A percentile compares a stretch with the other conserved stretches of the same genome.
phyloP scores from a whole-genome alignment of 2,113 vertebrate genomes.

The Gopherus flavomarginatus region DNA sequence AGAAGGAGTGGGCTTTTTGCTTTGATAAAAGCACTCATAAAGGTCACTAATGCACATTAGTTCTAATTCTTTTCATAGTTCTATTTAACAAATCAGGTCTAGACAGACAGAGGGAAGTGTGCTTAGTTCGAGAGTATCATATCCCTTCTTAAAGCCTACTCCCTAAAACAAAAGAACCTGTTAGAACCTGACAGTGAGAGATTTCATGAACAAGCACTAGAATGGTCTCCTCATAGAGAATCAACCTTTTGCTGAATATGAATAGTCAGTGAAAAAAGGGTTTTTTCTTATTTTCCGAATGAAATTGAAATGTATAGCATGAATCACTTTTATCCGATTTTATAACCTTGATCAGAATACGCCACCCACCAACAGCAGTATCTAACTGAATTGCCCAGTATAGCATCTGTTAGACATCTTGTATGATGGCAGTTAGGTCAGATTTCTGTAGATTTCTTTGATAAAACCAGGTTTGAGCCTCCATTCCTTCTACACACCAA shows the following conservation, averaged over 20 bases:
- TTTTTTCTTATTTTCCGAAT: neutral
- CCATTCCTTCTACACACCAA: neutral
- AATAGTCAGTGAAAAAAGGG: neutral
- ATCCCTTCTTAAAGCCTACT: neutral
- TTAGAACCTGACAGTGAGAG: neutral
- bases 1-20: neutral
- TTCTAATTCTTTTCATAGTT: neutral
- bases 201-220: neutral
- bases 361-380: rapidly evolving
- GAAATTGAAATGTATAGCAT: neutral
- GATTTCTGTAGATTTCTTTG: rapidly evolving
- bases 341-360: neutral
- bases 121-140: neutral
- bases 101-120: neutral
- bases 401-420: neutral
- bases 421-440: neutral
- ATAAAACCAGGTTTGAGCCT: neutral
- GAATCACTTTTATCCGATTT: neutral
- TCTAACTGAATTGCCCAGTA: neutral
- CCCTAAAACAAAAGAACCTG: rapidly evolving
- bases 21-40: slow-evolving; percentile 19
- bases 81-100: slow-evolving; percentile 15
- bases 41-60: neutral
- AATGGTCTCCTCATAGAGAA: neutral
- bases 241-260: neutral